A percentile compares a stretch with the other conserved stretches of the same genome.
phyloP scores from a whole-genome alignment of 2,113 vertebrate genomes.

The Chaenogobius annularis region DNA sequence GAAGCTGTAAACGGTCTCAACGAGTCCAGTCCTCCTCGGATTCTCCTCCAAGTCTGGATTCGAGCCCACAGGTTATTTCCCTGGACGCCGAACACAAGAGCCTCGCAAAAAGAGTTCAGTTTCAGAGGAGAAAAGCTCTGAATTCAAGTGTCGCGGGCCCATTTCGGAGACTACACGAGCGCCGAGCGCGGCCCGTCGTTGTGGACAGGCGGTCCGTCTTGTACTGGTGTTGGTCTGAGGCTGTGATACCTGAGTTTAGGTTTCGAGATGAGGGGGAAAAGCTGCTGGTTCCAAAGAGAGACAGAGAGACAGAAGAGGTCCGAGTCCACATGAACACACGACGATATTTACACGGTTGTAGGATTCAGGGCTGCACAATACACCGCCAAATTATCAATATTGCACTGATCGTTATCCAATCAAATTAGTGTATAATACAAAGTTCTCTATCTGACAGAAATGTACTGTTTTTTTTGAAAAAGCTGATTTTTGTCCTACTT shows the following conservation, averaged over 20 bases:
- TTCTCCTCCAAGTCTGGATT: background rate
- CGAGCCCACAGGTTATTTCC: background rate
- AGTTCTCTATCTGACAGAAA: too few species aligned
- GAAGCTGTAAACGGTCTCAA: conserved; percentile 48
- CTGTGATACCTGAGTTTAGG: conserved; percentile 77
- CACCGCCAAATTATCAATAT: too few species aligned
- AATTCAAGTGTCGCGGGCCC: conserved; percentile 72
- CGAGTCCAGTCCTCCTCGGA: conserved; percentile 19
- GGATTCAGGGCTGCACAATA: too few species aligned
- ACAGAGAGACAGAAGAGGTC: conserved; percentile 20
- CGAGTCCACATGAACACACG: conserved; percentile 2
- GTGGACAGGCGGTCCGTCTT: conserved; percentile 18
- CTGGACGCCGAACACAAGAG: conserved; percentile 24
- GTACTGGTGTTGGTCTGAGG: conserved; percentile 53
- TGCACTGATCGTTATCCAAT: too few species aligned
- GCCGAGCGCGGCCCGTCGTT: background rate
- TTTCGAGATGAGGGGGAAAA: conserved; percentile 35
- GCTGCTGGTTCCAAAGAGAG: conserved; percentile 51
- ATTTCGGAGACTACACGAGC: conserved; percentile 6
- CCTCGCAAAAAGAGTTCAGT: conserved; percentile 48
- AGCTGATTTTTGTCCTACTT: too few species aligned
- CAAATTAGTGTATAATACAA: too few species aligned
- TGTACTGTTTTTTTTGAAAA: too few species aligned
- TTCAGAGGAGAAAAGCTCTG: conserved; percentile 43
- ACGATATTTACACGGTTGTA: too few species aligned